A percentile compares a stretch with the other conserved stretches of the same genome.
Evolutionary conservation across 1,140 invertebrate species (phyloP).

Genomic region (Hirudo medicinalis): DNA sequence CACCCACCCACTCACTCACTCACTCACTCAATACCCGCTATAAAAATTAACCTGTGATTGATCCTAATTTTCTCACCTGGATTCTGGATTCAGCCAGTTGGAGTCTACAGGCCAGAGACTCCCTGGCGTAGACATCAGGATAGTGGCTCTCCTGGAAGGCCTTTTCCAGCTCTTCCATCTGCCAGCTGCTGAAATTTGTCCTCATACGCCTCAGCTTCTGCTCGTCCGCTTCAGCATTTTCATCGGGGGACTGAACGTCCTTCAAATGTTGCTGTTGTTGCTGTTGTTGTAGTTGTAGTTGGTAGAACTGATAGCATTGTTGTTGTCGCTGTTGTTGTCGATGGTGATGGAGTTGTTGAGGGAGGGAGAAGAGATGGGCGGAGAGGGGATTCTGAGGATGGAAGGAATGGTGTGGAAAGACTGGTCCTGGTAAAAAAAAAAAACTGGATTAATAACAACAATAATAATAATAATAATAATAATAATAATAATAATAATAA

Average conservation of each 20-base stretch:
- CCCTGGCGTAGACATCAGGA: conserved; percentile 35
- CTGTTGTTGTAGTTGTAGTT: neutral
- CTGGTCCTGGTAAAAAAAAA: too few species aligned
- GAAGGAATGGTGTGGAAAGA: too few species aligned
- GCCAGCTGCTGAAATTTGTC: conserved; percentile 34
- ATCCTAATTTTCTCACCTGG: conserved; percentile 26
- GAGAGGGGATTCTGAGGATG: too few species aligned
- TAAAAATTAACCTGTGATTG: too few species aligned
- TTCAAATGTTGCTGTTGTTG: neutral
- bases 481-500: too few species aligned
- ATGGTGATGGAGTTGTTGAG: neutral
- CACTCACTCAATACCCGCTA: neutral
- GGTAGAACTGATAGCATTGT: neutral
- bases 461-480: too few species aligned
- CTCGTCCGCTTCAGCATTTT: neutral
- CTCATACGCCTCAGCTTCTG: conserved; percentile 26
- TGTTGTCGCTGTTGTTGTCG: neutral
- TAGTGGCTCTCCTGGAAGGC: conserved; percentile 36
- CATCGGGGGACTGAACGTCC: neutral
- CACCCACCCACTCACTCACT: neutral
- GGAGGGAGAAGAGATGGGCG: too few species aligned
- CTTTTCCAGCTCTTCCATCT: conserved; percentile 34
- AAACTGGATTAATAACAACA: too few species aligned
- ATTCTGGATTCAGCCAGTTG: conserved; percentile 35
- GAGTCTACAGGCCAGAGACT: conserved; percentile 31